Conservation (phyloP, 2,797 vertebrate species). For the Neostethus bicornis region DNA sequence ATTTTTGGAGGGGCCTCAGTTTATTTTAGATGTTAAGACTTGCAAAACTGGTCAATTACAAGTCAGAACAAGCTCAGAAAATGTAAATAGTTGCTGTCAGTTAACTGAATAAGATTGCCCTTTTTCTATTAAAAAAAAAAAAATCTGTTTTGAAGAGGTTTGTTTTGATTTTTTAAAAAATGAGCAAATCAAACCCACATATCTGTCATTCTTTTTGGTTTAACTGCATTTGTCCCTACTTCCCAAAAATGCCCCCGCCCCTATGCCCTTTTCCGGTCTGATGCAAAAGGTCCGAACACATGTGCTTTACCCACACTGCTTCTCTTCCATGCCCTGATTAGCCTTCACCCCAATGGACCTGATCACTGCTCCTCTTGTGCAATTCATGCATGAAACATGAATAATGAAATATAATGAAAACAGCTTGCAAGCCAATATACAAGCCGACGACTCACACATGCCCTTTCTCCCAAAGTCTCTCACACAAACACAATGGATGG, state of each 20-base stretch:
- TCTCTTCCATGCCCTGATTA: slow-evolving; percentile 52
- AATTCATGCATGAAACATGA: slow-evolving; percentile 76
- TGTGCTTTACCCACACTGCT: slow-evolving; percentile 38
- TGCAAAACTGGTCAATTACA: slow-evolving; percentile 10
- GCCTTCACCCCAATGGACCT: slow-evolving; percentile 50
- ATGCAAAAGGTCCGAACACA: slow-evolving; percentile 51
- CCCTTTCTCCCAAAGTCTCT: slow-evolving; percentile 15
- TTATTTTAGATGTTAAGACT: slow-evolving; percentile 29
- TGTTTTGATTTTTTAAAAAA: slow-evolving; percentile 23
- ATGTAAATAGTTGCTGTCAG: slow-evolving; percentile 20
- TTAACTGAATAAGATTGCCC: slow-evolving; percentile 36
- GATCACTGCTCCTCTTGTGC: slow-evolving; percentile 63
- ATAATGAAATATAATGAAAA: slow-evolving; percentile 77
- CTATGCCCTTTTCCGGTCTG: slow-evolving; percentile 9
- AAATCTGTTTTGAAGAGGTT: slow-evolving; percentile 19
- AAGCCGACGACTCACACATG: slow-evolving; percentile 64
- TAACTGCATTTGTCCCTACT: no score
- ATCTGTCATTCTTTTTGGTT: slow-evolving; percentile 21
- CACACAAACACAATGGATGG: slow-evolving; percentile 38
- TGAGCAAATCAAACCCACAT: slow-evolving; percentile 24
- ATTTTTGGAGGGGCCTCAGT: slow-evolving; percentile 17
- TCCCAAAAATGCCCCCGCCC: slow-evolving; percentile 13
- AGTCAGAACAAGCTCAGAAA: slow-evolving; percentile 10
- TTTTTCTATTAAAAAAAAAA: slow-evolving; percentile 41
- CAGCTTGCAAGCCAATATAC: slow-evolving; percentile 69